phyloP scores from a whole-genome alignment of 2,888 invertebrate genomes.

The Choreutis nemorana region DNA sequence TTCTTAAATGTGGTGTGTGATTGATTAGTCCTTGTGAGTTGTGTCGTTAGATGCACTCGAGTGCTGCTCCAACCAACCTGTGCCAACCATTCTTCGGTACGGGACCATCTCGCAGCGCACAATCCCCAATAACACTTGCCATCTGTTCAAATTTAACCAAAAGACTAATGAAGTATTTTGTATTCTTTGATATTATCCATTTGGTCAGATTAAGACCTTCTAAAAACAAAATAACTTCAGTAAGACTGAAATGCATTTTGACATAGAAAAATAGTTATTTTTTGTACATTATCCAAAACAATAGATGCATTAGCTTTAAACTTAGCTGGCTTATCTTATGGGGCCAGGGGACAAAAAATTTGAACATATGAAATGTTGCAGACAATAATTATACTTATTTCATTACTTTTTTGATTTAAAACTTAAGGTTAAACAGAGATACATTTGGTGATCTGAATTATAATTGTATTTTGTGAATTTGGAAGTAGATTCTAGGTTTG shows the following conservation, averaged over 20 bases:
- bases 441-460: no score
- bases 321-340: no score
- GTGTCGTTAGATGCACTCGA: conserved; percentile 4
- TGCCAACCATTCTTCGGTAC: conserved; percentile 8
- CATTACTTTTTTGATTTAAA: no score
- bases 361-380: conserved; percentile 48
- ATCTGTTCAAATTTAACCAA: conserved; percentile 34
- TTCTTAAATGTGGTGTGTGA: conserved; percentile 61
- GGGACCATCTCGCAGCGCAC: conserved; percentile 13
- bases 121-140: conserved; percentile 52
- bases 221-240: conserved; percentile 29
- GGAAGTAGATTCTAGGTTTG: no score
- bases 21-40: conserved; percentile 42
- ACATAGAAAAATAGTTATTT: conserved; percentile 37
- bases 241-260: conserved; percentile 54
- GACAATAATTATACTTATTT: no score
- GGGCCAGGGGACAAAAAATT: no score
- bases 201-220: conserved; percentile 35
- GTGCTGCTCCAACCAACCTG: conserved; percentile 13
- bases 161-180: conserved; percentile 2
- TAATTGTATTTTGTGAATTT: no score
- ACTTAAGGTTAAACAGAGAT: no score
- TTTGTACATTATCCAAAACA: no score
- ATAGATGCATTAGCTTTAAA: no score
- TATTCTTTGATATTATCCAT: neutral